Conservation (phyloP, 2,797 vertebrate species). For the Triplophysa yarkandensis region DNA sequence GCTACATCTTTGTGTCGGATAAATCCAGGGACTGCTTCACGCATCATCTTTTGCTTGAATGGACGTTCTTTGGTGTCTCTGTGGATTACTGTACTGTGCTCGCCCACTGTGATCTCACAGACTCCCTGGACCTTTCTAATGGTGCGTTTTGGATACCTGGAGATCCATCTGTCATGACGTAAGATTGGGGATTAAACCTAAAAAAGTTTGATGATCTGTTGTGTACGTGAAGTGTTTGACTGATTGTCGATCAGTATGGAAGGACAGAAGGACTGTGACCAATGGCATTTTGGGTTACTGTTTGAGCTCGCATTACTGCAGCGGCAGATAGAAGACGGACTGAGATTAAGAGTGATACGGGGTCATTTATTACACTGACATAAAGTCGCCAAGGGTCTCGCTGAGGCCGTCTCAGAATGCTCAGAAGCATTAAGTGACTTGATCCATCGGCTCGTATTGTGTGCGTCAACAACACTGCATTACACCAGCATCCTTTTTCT, state of each 20-base stretch:
- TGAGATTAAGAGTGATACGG: conserved; percentile 50
- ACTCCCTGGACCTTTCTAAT: not conserved
- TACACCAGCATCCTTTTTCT: conserved; percentile 34
- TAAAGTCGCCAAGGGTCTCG: conserved; percentile 6
- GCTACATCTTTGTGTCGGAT: not conserved
- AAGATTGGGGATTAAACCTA: not conserved
- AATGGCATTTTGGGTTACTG: conserved; percentile 10
- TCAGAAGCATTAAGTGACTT: conserved; percentile 14
- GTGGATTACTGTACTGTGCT: conserved; percentile 32
- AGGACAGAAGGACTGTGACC: conserved; percentile 31
- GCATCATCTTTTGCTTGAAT: conserved; percentile 23
- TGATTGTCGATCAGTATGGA: conserved; percentile 8
- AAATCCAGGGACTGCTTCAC: not conserved
- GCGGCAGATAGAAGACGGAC: conserved; percentile 45
- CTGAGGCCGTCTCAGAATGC: not conserved
- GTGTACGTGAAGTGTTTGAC: not conserved
- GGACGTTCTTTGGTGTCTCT: not conserved
- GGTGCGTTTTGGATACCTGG: not conserved
- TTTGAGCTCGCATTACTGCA: conserved; percentile 47
- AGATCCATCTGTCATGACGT: not conserved
- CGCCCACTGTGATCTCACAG: not conserved
- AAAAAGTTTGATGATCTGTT: not conserved
- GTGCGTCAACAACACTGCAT: conserved; percentile 26
- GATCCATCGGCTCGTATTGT: conserved; percentile 14
- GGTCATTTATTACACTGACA: conserved; percentile 45